These are phyloP conservation scores for Colaptes auratus DNA, from an alignment of 2,113 vertebrate species.

Conservation along the genomic window DNA sequence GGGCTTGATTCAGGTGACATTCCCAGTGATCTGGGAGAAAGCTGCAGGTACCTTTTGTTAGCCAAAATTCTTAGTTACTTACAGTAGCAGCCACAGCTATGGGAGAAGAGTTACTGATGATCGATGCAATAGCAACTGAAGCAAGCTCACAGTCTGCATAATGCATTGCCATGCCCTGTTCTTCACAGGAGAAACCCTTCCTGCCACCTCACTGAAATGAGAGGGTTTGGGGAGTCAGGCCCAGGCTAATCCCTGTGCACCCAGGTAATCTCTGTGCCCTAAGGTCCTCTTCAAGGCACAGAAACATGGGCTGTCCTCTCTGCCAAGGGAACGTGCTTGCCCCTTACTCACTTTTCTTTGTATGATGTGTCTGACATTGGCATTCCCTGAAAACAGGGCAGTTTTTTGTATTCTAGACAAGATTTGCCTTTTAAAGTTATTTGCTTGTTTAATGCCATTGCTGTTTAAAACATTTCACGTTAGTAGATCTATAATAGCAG, in stretches of 20 bases:
- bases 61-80: not conserved
- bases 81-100: not conserved
- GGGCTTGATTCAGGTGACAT: not conserved
- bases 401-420: not conserved
- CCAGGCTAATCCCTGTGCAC: not conserved
- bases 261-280: not conserved
- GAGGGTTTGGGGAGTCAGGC: not conserved
- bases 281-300: not conserved
- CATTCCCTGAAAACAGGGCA: not conserved
- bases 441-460: not conserved
- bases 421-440: not conserved
- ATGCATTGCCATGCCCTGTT: not conserved
- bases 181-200: not conserved
- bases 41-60: not conserved
- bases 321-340: fast-evolving
- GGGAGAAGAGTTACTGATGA: not conserved
- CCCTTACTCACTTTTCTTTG: not conserved
- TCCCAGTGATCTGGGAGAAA: not conserved
- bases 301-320: fast-evolving
- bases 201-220: not conserved
- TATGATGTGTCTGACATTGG: not conserved
- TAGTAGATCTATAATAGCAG: not conserved
- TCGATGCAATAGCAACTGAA: not conserved
- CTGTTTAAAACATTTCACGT: not conserved
- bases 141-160: not conserved